phyloP scores from a whole-genome alignment of 1,140 invertebrate genomes.

The Drosophila takahashii region DNA sequence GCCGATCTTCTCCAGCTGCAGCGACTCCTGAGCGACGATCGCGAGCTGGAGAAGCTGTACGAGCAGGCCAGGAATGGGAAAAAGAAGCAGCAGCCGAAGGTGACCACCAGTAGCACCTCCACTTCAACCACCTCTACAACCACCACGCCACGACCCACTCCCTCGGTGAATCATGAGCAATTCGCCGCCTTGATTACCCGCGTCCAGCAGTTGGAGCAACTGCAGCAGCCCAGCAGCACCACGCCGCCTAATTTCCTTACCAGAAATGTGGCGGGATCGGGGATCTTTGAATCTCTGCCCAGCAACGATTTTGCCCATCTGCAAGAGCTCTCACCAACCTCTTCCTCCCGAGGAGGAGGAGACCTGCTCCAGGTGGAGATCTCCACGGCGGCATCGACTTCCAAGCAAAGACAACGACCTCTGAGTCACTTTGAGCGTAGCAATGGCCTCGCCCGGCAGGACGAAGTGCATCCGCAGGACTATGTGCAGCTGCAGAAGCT shows the following conservation, averaged over 20 bases:
- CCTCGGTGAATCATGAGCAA: constrained; percentile 62
- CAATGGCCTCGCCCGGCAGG: constrained; percentile 61
- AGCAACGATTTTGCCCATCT: constrained; percentile 76
- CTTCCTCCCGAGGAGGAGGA: constrained; percentile 3
- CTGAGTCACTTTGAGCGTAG: constrained; percentile 62
- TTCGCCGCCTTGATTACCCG: constrained; percentile 75
- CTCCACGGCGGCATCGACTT: constrained; percentile 68
- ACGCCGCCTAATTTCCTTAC: constrained; percentile 67
- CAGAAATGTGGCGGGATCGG: constrained; percentile 58
- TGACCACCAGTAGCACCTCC: constrained; percentile 26
- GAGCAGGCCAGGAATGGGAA: constrained; percentile 73
- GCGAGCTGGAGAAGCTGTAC: constrained; percentile 72
- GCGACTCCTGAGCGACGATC: constrained; percentile 69
- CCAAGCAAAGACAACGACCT: constrained; percentile 57
- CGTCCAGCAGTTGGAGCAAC: constrained; percentile 75
- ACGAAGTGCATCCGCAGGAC: constrained; percentile 75
- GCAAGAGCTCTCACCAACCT: constrained; percentile 47
- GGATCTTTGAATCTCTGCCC: constrained; percentile 36
- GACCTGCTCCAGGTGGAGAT: constrained; percentile 72
- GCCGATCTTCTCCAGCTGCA: constrained; percentile 69
- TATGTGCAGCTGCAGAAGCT: constrained; percentile 81
- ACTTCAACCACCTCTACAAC: constrained; percentile 16
- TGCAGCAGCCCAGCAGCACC: constrained; percentile 59
- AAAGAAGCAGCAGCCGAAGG: constrained; percentile 42
- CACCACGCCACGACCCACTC: constrained; percentile 35